Evolutionary conservation across 2,888 invertebrate species (phyloP).

Genomic region (Drosophila robusta): DNA sequence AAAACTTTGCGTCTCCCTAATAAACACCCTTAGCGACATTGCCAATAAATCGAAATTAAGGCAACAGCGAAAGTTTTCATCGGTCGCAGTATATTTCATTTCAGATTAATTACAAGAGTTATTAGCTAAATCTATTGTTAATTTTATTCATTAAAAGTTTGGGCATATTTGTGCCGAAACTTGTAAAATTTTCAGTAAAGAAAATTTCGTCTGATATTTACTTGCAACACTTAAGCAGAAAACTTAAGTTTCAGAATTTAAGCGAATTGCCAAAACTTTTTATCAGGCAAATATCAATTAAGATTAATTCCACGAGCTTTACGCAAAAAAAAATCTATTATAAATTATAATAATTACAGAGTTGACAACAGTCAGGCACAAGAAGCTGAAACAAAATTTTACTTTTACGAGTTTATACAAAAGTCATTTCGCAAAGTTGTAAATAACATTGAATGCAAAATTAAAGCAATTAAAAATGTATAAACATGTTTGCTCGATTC

Average conservation of each 20-base stretch:
- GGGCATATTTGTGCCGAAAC: not conserved
- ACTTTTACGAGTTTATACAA: not conserved
- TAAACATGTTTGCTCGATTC: not conserved
- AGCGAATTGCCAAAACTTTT: not conserved
- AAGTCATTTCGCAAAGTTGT: not conserved
- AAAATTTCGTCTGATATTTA: not conserved
- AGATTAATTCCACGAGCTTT: not conserved
- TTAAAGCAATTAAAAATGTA: not conserved
- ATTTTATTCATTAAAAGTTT: slow-evolving; percentile 5
- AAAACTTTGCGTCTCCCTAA: not conserved
- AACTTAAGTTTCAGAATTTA: not conserved
- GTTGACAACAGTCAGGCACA: too few species aligned
- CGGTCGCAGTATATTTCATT: not conserved
- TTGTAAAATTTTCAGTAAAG: not conserved
- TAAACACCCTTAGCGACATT: not conserved
- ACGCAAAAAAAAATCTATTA: not conserved
- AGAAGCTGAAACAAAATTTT: not conserved
- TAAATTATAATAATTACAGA: slow-evolving; percentile 3
- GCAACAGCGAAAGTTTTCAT: not conserved
- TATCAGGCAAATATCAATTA: slow-evolving; percentile 3
- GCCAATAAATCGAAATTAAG: not conserved
- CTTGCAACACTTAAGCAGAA: not conserved
- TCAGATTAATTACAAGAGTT: slow-evolving; percentile 2
- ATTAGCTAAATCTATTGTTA: not conserved
- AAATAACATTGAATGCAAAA: not conserved